A percentile compares a stretch with the other conserved stretches of the same genome.
These are phyloP conservation scores for Hydrolagus colliei DNA, from an alignment of 2,797 vertebrate genomes.

Conservation along the genomic window DNA sequence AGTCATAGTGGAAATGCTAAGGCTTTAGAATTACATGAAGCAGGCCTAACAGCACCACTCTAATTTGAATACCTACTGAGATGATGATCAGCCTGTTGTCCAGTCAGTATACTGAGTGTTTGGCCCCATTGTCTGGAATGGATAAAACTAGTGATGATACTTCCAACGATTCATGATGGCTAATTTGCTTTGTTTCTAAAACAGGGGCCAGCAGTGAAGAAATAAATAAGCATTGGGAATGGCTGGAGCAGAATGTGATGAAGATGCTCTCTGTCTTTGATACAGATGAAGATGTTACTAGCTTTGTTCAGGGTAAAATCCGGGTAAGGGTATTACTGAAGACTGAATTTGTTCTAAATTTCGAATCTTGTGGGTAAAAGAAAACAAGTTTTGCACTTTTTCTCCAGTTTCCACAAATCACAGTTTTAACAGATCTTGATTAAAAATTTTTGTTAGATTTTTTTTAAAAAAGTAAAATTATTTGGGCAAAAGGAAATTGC, in stretches of 20 bases:
- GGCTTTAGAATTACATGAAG: not conserved
- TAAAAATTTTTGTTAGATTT: too few species aligned
- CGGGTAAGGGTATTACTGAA: conserved; percentile 63
- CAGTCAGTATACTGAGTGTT: not conserved
- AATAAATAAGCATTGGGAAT: conserved; percentile 89
- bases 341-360: too few species aligned
- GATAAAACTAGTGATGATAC: not conserved
- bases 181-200: conserved; percentile 34
- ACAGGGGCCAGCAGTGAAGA: conserved; percentile 86
- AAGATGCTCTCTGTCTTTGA: conserved; percentile 91
- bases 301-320: conserved; percentile 96
- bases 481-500: too few species aligned
- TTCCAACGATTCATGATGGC: conserved; percentile 32
- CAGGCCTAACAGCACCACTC: not conserved
- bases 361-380: too few species aligned
- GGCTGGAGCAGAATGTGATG: conserved; percentile 93
- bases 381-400: too few species aligned
- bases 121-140: not conserved
- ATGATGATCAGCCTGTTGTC: not conserved
- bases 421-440: too few species aligned
- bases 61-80: not conserved
- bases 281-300: conserved; percentile 92
- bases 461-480: too few species aligned
- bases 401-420: too few species aligned
- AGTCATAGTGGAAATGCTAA: not conserved